Evolutionary conservation across 2,888 invertebrate species (phyloP).

Genomic region (Lissocephala sabroskyi): DNA sequence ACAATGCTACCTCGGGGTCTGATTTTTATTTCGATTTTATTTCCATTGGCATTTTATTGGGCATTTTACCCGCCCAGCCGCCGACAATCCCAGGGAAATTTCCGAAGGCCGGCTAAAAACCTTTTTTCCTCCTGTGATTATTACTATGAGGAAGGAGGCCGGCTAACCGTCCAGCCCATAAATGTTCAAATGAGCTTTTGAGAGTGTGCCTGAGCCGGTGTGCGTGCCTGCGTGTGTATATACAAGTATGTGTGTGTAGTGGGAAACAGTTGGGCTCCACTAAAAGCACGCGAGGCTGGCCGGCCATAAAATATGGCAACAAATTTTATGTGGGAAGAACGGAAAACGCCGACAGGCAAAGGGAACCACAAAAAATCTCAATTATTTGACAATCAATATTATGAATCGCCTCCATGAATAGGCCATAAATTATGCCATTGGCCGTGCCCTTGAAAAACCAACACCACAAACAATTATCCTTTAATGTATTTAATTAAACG

Average conservation of each 20-base stretch:
- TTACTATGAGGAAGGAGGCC: constrained; percentile 57
- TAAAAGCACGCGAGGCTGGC: too few species aligned
- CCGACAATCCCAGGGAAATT: constrained; percentile 14
- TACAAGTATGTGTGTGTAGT: too few species aligned
- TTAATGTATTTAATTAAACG: too few species aligned
- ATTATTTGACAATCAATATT: constrained; percentile 61
- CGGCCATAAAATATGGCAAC: constrained; percentile 39
- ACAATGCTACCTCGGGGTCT: constrained; percentile 52
- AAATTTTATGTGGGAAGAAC: constrained; percentile 34
- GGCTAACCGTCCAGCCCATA: constrained; percentile 39
- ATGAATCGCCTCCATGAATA: constrained; percentile 39
- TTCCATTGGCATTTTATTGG: constrained; percentile 58
- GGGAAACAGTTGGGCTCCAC: too few species aligned
- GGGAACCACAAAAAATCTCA: constrained; percentile 21
- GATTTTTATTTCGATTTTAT: constrained; percentile 62
- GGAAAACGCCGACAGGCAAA: constrained; percentile 23
- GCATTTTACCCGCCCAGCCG: constrained; percentile 15
- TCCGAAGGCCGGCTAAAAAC: constrained; percentile 24
- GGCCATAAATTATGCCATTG: constrained; percentile 50
- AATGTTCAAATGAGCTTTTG: constrained; percentile 50
- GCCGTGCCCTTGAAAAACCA: constrained; percentile 43
- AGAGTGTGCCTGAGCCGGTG: constrained; percentile 25
- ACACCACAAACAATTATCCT: too few species aligned
- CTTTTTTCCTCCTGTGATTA: constrained; percentile 49
- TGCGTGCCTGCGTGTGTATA: not conserved